Evolutionary conservation across 2,113 vertebrate species (phyloP).

Genomic region (Tiliqua scincoides): DNA sequence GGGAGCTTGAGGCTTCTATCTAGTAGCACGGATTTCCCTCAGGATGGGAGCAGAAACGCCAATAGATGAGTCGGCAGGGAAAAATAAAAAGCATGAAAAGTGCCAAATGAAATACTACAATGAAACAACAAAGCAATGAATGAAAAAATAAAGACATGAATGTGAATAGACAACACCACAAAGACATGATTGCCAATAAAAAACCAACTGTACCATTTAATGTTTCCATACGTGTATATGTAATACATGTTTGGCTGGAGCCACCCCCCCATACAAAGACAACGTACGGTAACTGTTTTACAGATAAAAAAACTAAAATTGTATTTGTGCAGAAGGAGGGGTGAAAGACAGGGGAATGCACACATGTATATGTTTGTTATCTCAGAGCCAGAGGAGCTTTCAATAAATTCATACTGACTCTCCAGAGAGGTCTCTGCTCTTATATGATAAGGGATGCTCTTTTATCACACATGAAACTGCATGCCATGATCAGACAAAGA

Average conservation of each 20-base stretch:
- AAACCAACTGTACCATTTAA: accelerated
- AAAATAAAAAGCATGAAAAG: constrained; percentile 18
- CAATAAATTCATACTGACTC: constrained; percentile 70
- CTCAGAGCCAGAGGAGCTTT: constrained; percentile 60
- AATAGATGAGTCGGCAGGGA: neutral
- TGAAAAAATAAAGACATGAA: neutral
- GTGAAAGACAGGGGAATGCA: neutral
- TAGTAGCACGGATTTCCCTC: neutral
- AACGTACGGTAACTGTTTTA: neutral
- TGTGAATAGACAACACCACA: neutral
- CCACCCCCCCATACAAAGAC: accelerated
- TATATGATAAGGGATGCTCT: constrained; percentile 78
- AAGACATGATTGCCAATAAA: neutral
- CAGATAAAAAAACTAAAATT: neutral
- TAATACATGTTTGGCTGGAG: neutral
- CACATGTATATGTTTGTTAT: constrained; percentile 24
- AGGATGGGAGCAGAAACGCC: neutral
- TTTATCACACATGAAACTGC: constrained; percentile 68
- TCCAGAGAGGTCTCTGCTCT: constrained; percentile 68
- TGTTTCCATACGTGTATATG: neutral
- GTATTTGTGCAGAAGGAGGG: neutral
- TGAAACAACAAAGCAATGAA: neutral
- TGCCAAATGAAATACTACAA: neutral
- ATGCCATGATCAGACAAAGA: constrained; percentile 60
- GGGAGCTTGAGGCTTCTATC: neutral